Base-by-base conservation (phyloP, 2,888 invertebrate genomes). In the Rhodophaea formosa region DNA sequence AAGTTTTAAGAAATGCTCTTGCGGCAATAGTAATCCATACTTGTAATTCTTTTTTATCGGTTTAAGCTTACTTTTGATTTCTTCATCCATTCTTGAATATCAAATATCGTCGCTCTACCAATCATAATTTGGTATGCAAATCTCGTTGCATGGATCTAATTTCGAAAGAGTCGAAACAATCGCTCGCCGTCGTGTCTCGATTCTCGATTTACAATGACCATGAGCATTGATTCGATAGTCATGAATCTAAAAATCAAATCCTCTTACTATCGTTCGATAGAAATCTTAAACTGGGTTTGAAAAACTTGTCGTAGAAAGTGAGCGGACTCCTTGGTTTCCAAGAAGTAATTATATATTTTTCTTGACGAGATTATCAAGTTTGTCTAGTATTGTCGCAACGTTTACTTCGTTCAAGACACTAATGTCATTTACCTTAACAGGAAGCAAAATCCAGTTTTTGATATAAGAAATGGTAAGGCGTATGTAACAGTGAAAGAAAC, bases 141-240 rank as follows among this genome's bases (percentile, higher is more conserved):
- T 59, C 49, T 57, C 17, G 39, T 43, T 62, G 45, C 53, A 52
- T 60, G 57, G 56, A 61, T 65, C 59, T 43, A 59, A 63, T 75
- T 75, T 70, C 66, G 61, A 69, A 70, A 70, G 57, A 64, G 45
- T 17, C 49, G 35, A 51, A 62, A 64, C 59, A 56, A 62, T 67
- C 68, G 69, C 67, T 61, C 64, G 65, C 62, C 63, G 69, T 69
- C 62, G 65, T 67, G 64, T 62, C 60, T 66, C 62, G 69, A 68
- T 65, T 70, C 32, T 32, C 23, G 32, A 23, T 62, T 70, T 62
- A 39, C 64, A 64, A 70, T 66, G 75, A 63, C 77, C 76, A 70
- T 74, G 77, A 77, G 72, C 66, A 79, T 79, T 62, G 69, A 77
- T 77, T 81, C 70, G 74, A 72, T 61, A 71, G 64, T 72, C 74